A percentile compares a stretch with the other conserved stretches of the same genome.
These are phyloP conservation scores for Lapara coniferarum DNA, from an alignment of 2,888 invertebrate genomes.

Conservation along the genomic window DNA sequence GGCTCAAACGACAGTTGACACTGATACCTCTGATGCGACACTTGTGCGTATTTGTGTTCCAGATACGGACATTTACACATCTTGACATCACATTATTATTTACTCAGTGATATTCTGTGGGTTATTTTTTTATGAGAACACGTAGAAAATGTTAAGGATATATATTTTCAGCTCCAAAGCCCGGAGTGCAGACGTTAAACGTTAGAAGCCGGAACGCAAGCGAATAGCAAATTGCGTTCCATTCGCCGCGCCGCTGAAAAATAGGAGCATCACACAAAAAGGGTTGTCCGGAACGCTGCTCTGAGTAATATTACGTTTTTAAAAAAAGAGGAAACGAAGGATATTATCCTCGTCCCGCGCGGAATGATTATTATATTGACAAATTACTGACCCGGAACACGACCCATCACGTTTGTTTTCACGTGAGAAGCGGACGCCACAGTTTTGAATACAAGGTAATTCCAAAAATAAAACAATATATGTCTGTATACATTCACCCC, in stretches of 20 bases:
- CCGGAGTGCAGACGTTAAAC: conserved; percentile 23
- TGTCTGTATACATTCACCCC: conserved; percentile 30
- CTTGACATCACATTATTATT: conserved; percentile 8
- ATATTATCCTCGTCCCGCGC: conserved; percentile 46
- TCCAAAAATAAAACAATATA: neutral
- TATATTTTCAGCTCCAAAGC: neutral
- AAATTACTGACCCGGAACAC: conserved; percentile 45
- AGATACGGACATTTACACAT: neutral
- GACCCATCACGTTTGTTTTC: neutral
- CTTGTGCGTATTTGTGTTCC: neutral
- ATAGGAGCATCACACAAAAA: conserved; percentile 64
- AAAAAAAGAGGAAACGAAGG: conserved; percentile 50
- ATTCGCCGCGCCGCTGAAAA: conserved; percentile 66
- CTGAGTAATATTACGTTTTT: conserved; percentile 62
- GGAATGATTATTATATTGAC: conserved; percentile 60
- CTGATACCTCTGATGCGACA: conserved; percentile 9
- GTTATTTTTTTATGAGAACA: conserved; percentile 7
- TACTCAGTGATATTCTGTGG: neutral
- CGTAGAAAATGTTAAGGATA: neutral
- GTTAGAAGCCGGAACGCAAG: conserved; percentile 34
- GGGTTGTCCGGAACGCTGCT: conserved; percentile 51
- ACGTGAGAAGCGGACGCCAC: neutral
- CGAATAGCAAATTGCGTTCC: conserved; percentile 63
- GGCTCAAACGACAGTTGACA: neutral
- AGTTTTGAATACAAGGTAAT: neutral